Conservation (phyloP, 2,797 vertebrate genomes). For the Syncerus caffer region DNA sequence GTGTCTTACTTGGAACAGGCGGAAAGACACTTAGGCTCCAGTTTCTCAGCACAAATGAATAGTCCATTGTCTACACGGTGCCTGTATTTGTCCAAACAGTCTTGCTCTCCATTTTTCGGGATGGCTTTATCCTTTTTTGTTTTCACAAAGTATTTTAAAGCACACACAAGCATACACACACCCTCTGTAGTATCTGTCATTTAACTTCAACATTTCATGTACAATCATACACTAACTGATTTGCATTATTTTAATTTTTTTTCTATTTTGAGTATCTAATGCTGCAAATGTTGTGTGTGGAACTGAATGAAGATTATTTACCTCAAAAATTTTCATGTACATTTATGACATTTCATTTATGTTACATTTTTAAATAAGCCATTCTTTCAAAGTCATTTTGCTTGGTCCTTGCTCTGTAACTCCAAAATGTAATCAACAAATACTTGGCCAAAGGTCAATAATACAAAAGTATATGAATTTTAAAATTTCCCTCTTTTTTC, state of each 20-base stretch:
- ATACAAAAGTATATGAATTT: neutral
- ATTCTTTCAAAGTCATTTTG: neutral
- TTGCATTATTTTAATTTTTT: neutral
- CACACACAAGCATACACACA: neutral
- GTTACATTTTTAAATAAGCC: neutral
- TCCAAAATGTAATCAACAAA: neutral
- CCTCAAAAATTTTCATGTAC: neutral
- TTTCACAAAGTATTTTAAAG: conserved; percentile 18
- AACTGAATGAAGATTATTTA: neutral
- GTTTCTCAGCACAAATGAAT: neutral
- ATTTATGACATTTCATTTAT: neutral
- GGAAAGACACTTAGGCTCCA: neutral
- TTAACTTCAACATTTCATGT: neutral
- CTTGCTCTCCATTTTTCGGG: neutral
- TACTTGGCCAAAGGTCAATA: neutral
- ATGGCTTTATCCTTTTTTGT: neutral
- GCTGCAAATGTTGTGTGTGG: neutral
- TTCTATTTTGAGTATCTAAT: neutral
- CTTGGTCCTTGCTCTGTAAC: neutral
- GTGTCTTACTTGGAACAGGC: neutral
- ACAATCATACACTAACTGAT: neutral
- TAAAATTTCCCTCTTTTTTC: neutral
- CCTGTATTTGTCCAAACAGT: neutral
- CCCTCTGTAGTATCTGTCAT: neutral
- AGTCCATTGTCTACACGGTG: neutral